Evolutionary conservation across 2,797 vertebrate genomes (phyloP).

Genomic region (Spinibarbus caldwelli): DNA sequence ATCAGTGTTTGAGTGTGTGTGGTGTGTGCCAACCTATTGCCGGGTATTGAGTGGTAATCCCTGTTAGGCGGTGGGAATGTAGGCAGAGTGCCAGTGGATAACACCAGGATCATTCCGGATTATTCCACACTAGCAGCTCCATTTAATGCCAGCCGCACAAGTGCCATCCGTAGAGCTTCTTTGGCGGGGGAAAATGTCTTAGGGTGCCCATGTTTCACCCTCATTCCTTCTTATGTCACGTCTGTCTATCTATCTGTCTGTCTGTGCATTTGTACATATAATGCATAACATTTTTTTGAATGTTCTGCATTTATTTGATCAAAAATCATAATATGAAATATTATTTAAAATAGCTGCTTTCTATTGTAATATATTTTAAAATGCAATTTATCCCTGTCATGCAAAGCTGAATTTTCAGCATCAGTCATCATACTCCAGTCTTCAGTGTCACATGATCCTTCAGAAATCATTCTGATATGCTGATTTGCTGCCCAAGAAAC

Average conservation of each 20-base stretch:
- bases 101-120: slow-evolving; percentile 7
- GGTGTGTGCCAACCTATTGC: neutral
- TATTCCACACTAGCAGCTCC: slow-evolving; percentile 11
- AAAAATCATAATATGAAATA: too few species aligned
- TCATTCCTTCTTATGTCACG: neutral
- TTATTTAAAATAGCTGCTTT: too few species aligned
- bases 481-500: neutral
- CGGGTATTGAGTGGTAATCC: slow-evolving; percentile 14
- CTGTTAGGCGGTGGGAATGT: neutral
- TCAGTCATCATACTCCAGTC: too few species aligned
- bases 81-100: neutral
- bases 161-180: neutral
- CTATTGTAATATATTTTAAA: too few species aligned
- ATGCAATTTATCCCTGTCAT: too few species aligned
- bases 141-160: neutral
- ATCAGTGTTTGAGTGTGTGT: neutral
- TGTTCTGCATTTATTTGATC: too few species aligned
- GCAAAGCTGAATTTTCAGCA: too few species aligned
- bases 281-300: too few species aligned
- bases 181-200: neutral
- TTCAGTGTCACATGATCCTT: neutral
- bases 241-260: neutral
- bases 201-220: neutral
- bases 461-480: neutral
- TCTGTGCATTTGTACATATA: too few species aligned